phyloP scores from a whole-genome alignment of 2,888 invertebrate genomes.

The Pherbina coryleti region DNA sequence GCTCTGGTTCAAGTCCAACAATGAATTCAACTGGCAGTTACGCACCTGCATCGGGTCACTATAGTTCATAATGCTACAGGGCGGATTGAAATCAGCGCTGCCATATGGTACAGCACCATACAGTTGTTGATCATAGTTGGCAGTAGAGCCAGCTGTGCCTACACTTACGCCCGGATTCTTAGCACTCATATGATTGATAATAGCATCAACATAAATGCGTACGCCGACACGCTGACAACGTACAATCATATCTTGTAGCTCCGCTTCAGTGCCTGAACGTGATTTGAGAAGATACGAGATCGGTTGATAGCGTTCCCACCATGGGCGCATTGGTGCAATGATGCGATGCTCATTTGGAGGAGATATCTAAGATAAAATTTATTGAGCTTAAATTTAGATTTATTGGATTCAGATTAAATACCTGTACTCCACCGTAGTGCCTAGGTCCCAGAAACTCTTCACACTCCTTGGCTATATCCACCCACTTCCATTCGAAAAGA shows the following conservation, averaged over 20 bases:
- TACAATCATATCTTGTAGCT: conserved; percentile 75
- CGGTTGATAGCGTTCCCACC: conserved; percentile 93
- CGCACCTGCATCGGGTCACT: conserved; percentile 75
- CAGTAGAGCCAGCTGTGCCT: conserved; percentile 76
- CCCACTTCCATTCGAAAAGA: conserved; percentile 87
- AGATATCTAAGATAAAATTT: conserved; percentile 71
- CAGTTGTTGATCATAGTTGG: conserved; percentile 62
- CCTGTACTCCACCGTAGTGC: conserved; percentile 82
- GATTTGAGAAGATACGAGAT: conserved; percentile 83
- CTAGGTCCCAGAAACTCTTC: conserved; percentile 80
- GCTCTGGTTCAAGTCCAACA: conserved; percentile 81
- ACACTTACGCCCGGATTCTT: conserved; percentile 59
- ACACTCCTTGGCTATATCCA: conserved; percentile 84
- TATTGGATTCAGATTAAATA: conserved; percentile 57
- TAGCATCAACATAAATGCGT: conserved; percentile 82
- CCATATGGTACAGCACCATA: conserved; percentile 77
- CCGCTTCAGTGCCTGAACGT: conserved; percentile 76
- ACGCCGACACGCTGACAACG: conserved; percentile 84
- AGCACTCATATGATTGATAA: conserved; percentile 87
- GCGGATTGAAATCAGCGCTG: conserved; percentile 76
- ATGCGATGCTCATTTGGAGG: conserved; percentile 80
- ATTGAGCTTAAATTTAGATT: not conserved
- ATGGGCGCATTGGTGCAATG: conserved; percentile 76
- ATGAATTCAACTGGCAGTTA: conserved; percentile 77
- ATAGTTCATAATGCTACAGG: conserved; percentile 76